Conservation (phyloP, 2,113 vertebrate genomes). For the Gadus macrocephalus region DNA sequence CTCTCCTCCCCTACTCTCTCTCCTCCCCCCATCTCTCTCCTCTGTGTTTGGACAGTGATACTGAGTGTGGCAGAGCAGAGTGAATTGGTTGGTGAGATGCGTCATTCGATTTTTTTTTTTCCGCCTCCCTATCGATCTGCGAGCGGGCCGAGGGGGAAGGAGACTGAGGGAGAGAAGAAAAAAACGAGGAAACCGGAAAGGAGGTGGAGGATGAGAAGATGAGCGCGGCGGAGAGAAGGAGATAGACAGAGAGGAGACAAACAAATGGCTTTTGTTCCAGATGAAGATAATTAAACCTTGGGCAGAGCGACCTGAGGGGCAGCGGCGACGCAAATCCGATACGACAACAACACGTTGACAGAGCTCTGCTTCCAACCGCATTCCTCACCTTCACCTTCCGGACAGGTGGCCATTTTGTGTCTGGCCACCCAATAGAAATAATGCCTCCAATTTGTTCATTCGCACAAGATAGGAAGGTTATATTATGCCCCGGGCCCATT, state of each 20-base stretch:
- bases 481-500: no score
- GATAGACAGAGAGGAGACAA: neutral
- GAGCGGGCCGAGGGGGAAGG: conserved; percentile 36
- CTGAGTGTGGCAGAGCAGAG: conserved; percentile 65
- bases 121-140: conserved; percentile 63
- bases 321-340: neutral
- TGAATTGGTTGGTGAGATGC: conserved; percentile 71
- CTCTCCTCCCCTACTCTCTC: conserved; percentile 4
- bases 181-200: conserved; percentile 15
- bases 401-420: neutral
- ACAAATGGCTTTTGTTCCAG: neutral
- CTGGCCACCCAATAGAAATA: no score
- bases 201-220: neutral
- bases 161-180: conserved; percentile 15
- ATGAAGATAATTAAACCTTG: conserved; percentile 50
- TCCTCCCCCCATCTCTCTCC: conserved; percentile 21
- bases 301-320: conserved; percentile 23
- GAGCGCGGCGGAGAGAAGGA: neutral
- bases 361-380: neutral
- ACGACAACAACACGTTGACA: neutral
- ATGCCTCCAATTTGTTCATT: no score
- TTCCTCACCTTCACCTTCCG: neutral
- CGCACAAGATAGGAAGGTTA: no score
- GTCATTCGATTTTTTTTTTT: conserved; percentile 65
- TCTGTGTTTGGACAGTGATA: conserved; percentile 59